Evolutionary conservation across 2,888 invertebrate genomes (phyloP).

Genomic region (Gymnoscelis rufifasciata): DNA sequence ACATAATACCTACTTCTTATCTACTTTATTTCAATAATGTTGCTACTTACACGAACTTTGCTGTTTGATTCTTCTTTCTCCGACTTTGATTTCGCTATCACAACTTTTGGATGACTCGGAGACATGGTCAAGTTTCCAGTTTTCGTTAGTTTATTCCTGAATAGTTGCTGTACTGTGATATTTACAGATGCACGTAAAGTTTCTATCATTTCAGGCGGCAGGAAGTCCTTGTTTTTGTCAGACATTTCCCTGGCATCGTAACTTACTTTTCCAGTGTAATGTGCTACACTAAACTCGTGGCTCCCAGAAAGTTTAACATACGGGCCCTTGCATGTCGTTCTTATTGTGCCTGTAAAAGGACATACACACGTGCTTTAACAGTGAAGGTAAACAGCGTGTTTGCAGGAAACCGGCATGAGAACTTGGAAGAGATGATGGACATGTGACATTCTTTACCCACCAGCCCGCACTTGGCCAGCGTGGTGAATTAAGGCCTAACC

Average conservation of each 20-base stretch:
- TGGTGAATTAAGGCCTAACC: no score
- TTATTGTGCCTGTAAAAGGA: conserved; percentile 74
- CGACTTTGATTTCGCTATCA: conserved; percentile 52
- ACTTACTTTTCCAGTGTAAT: conserved; percentile 92
- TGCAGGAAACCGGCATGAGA: no score
- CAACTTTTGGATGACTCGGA: conserved; percentile 55
- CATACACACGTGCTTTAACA: no score
- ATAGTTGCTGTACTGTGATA: conserved; percentile 85
- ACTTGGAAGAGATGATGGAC: no score
- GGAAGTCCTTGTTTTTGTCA: conserved; percentile 93
- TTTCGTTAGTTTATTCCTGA: conserved; percentile 89
- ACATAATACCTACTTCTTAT: no score
- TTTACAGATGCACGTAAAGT: conserved; percentile 87
- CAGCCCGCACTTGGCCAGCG: no score
- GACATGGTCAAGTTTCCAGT: conserved; percentile 89
- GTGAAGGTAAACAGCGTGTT: no score
- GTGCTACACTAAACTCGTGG: conserved; percentile 90
- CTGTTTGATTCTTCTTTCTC: conserved; percentile 71
- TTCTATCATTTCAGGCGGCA: conserved; percentile 94
- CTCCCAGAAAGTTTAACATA: conserved; percentile 78
- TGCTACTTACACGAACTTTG: conserved; percentile 71
- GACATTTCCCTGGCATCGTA: conserved; percentile 91
- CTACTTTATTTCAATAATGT: no score
- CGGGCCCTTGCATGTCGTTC: conserved; percentile 70
- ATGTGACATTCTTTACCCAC: no score